These are phyloP conservation scores for Clarias batrachus DNA, from an alignment of 2,113 vertebrate genomes.

Conservation along the genomic window DNA sequence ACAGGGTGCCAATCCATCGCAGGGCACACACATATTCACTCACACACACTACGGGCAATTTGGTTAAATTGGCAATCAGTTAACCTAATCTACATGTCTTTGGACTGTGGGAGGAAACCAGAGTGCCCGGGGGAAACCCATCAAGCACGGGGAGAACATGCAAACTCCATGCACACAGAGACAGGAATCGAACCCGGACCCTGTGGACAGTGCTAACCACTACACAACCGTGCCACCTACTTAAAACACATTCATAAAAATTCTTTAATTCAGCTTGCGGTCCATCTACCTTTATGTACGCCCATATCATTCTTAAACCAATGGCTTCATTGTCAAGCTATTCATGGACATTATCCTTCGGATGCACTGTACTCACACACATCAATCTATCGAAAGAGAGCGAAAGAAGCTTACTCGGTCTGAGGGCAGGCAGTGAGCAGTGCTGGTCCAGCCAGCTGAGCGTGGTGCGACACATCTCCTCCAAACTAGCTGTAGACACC, in stretches of 20 bases:
- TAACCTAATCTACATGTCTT: too few species aligned
- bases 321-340: not conserved
- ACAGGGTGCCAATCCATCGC: too few species aligned
- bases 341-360: too few species aligned
- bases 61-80: too few species aligned
- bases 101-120: too few species aligned
- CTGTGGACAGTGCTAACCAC: too few species aligned
- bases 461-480: slow-evolving; percentile 86
- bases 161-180: too few species aligned
- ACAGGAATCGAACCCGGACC: too few species aligned
- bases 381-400: not conserved
- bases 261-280: not conserved
- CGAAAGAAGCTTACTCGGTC: slow-evolving; percentile 81
- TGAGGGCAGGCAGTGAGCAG: slow-evolving; percentile 86
- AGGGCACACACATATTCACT: too few species aligned
- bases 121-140: too few species aligned
- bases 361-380: not conserved
- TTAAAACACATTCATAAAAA: not conserved
- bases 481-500: slow-evolving; percentile 89
- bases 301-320: not conserved
- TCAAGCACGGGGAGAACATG: too few species aligned
- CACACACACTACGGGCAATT: too few species aligned
- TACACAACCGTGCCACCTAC: not conserved
- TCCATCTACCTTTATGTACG: not conserved
- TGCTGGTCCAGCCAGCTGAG: slow-evolving; percentile 93